A percentile compares a stretch with the other conserved stretches of the same genome.
Conservation (phyloP, 64 coral and sea anemone genomes). For the Dendrophyllia cribrosa region DNA sequence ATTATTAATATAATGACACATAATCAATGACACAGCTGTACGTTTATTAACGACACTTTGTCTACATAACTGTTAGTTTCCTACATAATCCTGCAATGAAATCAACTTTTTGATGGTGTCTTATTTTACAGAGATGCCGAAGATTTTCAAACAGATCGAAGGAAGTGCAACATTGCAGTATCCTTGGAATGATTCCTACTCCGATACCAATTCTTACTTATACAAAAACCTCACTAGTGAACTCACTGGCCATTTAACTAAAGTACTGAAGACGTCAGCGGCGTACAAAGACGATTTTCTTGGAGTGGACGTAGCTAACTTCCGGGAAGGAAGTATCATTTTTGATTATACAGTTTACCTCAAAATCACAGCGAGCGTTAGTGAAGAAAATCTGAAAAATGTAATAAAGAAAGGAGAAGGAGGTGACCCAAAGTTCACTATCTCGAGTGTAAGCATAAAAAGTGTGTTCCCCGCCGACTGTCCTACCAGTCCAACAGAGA, state of each 20-base stretch:
- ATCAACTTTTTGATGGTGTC: too few relatives aligned
- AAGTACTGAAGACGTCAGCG: neutral
- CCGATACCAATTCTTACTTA: neutral
- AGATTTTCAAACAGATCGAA: neutral
- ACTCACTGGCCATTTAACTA: neutral
- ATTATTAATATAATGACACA: too few relatives aligned
- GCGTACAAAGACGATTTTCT: neutral
- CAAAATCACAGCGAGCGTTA: neutral
- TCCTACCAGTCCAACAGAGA: neutral
- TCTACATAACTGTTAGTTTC: too few relatives aligned
- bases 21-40: too few relatives aligned
- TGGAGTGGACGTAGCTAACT: neutral
- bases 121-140: neutral
- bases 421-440: neutral
- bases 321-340: neutral
- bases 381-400: neutral
- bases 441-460: neutral
- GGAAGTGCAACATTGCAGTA: neutral
- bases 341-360: constrained; percentile 29
- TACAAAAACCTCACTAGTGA: neutral
- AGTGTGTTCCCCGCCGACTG: neutral
- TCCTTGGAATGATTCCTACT: neutral
- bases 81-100: too few relatives aligned
- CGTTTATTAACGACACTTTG: too few relatives aligned
- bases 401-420: neutral